Evolutionary conservation across 2,888 invertebrate genomes (phyloP).

Genomic region (Gryllus longicercus): DNA sequence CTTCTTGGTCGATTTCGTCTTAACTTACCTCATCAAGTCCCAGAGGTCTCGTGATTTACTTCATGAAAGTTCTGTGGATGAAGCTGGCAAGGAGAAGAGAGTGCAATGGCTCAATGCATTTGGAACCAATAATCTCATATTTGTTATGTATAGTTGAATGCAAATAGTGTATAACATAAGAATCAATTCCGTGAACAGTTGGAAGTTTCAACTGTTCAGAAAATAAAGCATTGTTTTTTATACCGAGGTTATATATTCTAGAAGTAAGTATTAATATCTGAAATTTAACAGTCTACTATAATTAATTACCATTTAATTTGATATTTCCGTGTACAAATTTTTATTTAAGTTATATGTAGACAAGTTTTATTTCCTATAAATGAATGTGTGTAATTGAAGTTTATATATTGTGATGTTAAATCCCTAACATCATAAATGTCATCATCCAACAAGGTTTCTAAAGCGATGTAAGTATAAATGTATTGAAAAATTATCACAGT

Average conservation of each 20-base stretch:
- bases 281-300: background rate
- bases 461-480: too few relatives aligned
- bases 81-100: background rate
- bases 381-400: too few relatives aligned
- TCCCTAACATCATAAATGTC: too few relatives aligned
- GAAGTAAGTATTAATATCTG: background rate
- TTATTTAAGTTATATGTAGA: too few relatives aligned
- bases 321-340: too few relatives aligned
- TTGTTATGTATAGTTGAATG: background rate
- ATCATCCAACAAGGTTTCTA: too few relatives aligned
- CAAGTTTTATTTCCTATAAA: too few relatives aligned
- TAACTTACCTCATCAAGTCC: background rate
- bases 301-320: background rate
- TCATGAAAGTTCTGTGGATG: background rate
- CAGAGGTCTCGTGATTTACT: background rate
- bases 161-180: background rate
- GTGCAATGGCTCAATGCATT: background rate
- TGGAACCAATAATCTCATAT: background rate
- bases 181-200: background rate
- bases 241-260: background rate
- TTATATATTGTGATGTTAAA: too few relatives aligned
- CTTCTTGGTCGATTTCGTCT: background rate
- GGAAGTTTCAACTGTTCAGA: background rate
- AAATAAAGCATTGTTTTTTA: conserved; percentile 7
- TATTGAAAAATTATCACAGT: too few relatives aligned